These are phyloP conservation scores for Neoniphon sammara DNA, from an alignment of 2,797 vertebrate species.

Conservation along the genomic window DNA sequence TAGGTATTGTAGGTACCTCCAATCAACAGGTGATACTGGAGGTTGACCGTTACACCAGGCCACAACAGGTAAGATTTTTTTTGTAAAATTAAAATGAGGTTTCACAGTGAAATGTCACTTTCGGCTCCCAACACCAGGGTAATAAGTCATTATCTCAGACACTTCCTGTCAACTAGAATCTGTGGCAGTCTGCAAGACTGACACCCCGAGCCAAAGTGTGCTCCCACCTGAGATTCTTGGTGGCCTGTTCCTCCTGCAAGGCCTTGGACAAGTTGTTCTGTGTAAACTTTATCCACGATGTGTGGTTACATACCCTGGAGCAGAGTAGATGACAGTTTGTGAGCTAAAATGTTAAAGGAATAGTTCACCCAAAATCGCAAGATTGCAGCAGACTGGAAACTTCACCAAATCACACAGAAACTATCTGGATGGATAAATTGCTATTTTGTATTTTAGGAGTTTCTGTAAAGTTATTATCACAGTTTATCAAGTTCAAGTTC, in stretches of 20 bases:
- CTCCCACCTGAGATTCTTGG: conserved; percentile 80
- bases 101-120: not conserved
- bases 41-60: no score
- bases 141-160: not conserved
- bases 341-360: not conserved
- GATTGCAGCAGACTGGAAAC: no score
- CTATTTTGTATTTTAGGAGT: no score
- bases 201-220: not conserved
- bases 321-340: conserved; percentile 4
- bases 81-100: not conserved
- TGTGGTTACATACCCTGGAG: conserved; percentile 83
- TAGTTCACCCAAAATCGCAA: no score
- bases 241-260: conserved; percentile 82
- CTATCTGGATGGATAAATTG: no score
- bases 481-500: no score
- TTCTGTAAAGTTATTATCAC: not conserved
- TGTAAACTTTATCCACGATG: conserved; percentile 86
- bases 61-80: no score
- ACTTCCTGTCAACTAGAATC: not conserved
- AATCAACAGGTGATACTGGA: no score
- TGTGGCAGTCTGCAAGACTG: not conserved
- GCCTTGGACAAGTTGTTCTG: conserved; percentile 86
- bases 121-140: not conserved
- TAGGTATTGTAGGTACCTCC: no score
- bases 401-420: no score